Conservation (phyloP, 2,113 vertebrate species). For the Lophius piscatorius region DNA sequence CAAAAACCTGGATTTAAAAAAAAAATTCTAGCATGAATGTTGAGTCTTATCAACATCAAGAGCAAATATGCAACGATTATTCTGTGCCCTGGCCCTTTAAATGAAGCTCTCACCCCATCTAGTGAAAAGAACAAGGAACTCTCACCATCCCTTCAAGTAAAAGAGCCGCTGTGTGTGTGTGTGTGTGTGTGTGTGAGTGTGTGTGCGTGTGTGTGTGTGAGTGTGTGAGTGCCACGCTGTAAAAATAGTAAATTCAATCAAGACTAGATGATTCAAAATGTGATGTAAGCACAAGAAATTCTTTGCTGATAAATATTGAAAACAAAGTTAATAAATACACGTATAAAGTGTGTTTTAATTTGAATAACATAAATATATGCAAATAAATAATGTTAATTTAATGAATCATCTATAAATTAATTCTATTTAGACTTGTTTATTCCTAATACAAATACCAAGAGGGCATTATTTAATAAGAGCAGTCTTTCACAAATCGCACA, state of each 20-base stretch:
- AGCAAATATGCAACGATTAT: neutral
- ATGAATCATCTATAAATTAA: too few relatives aligned
- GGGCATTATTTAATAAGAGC: slow-evolving; percentile 54
- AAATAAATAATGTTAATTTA: too few relatives aligned
- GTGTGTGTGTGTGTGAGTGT: slow-evolving; percentile 5
- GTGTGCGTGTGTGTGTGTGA: slow-evolving; percentile 13
- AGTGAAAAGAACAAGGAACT: slow-evolving; percentile 58
- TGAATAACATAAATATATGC: too few relatives aligned
- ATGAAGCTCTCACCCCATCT: slow-evolving; percentile 73
- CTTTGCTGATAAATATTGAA: too few relatives aligned
- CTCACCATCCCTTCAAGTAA: slow-evolving; percentile 5
- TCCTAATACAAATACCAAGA: too few relatives aligned
- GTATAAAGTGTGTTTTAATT: too few relatives aligned
- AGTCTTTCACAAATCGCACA: too few relatives aligned
- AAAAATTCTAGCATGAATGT: neutral
- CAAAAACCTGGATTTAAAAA: slow-evolving; percentile 7
- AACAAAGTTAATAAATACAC: too few relatives aligned
- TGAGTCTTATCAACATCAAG: slow-evolving; percentile 16
- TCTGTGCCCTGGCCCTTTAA: slow-evolving; percentile 24
- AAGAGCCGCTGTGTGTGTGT: neutral
- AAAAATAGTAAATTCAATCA: too few relatives aligned
- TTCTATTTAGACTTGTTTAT: too few relatives aligned
- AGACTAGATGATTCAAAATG: neutral
- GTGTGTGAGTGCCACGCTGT: slow-evolving; percentile 5
- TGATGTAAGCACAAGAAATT: neutral